Evolutionary conservation across 2,888 invertebrate species (phyloP).

Genomic region (Tachina fera): DNA sequence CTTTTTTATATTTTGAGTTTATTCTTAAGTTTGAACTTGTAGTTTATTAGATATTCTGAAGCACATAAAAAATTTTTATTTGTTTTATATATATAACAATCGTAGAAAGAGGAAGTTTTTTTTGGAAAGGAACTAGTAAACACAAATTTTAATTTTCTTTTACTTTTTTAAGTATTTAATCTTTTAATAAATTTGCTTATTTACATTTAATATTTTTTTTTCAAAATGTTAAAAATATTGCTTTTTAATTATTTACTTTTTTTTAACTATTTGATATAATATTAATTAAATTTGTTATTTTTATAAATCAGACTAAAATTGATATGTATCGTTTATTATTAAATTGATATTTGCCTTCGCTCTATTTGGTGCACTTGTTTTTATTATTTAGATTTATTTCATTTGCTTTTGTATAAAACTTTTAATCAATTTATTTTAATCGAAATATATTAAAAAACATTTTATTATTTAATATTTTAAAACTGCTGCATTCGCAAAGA

Average conservation of each 20-base stretch:
- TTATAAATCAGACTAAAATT: conserved; percentile 68
- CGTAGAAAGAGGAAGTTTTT: conserved; percentile 28
- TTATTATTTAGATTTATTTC: conserved; percentile 14
- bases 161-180: background rate
- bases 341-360: conserved; percentile 27
- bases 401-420: background rate
- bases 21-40: background rate
- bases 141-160: conserved; percentile 11
- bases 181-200: background rate
- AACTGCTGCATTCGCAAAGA: background rate
- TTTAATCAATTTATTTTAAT: background rate
- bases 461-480: conserved; percentile 8
- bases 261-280: background rate
- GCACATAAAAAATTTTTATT: too few species aligned
- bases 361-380: background rate
- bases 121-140: conserved; percentile 34
- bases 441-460: background rate
- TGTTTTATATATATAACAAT: too few species aligned
- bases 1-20: background rate
- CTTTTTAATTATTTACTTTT: background rate
- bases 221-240: background rate
- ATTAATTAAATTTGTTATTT: conserved; percentile 24
- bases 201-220: background rate
- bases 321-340: conserved; percentile 65
- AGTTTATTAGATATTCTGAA: too few species aligned